Percentiles rank a stretch among this genome's conserved stretches.
Conservation (phyloP, 64 coral and sea anemone genomes). For the Trachythela sp. region DNA sequence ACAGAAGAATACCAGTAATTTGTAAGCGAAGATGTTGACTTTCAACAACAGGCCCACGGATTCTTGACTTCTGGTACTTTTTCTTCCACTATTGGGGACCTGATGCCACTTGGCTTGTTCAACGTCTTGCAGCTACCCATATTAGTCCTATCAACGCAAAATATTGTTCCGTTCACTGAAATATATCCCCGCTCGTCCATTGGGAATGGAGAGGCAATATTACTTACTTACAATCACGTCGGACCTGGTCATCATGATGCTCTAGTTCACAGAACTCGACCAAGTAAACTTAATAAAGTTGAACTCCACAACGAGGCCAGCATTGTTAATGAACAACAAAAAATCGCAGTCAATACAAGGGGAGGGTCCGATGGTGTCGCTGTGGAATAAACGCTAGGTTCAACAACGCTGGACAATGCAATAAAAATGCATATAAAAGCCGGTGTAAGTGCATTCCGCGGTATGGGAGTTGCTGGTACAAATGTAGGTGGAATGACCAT, state of each 20-base stretch:
- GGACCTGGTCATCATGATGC: background rate
- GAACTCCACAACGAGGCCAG: background rate
- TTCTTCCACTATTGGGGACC: background rate
- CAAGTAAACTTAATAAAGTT: background rate
- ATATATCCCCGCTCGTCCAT: background rate
- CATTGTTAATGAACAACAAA: background rate
- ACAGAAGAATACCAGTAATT: background rate
- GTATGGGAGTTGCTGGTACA: background rate
- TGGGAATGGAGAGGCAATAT: slow-evolving; percentile 5
- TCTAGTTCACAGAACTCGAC: background rate
- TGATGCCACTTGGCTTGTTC: background rate
- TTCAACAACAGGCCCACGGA: background rate
- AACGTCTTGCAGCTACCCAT: background rate
- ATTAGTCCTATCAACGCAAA: background rate
- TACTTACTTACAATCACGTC: background rate
- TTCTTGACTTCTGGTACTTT: background rate
- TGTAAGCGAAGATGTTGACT: background rate
- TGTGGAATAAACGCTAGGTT: background rate
- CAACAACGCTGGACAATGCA: background rate
- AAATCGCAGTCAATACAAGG: background rate
- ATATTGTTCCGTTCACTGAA: background rate
- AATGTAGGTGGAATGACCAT: background rate
- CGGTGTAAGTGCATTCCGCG: background rate
- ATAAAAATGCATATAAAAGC: background rate
- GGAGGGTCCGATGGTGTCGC: background rate